Base-by-base conservation (phyloP, 2,113 vertebrate genomes). In the Ceratotherium simum region DNA sequence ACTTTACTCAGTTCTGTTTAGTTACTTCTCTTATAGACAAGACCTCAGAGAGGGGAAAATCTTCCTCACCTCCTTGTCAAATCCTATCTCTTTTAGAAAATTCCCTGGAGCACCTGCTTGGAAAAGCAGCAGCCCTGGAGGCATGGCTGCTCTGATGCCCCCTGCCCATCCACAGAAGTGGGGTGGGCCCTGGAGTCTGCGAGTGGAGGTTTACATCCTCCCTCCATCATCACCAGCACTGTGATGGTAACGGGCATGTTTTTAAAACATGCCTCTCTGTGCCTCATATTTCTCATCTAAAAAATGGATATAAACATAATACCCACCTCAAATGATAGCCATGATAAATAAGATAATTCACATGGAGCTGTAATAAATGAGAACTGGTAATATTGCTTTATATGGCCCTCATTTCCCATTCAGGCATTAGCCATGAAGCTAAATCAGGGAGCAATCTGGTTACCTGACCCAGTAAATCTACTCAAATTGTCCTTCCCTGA, bases 101-200 rank as follows among this genome's bases (percentile, higher is more conserved):
- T 46, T 31, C 69, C n/a, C 42, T 39, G 20, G 11, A 23, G 31
- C 11, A 16, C 6, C 76, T 64, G 6, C 60, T 78, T 54, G 13
- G 69, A 87, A 51, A 83, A 83, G 27, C 82, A 75, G 58, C 13
- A 5, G 42, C 23, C n/a, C 42, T 8, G 27, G 27, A 46, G 27
- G 23, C 1, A 0, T 25, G 58, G 27, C 54, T 79, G 23, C 17
- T 31, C 10, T 1, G 0, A 8, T 8, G 4, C n/a, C 48, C 78
- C 18, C 8, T 31, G 33, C 56, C 48, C 33, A 67, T 18, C 36
- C 27, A 51, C 1, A 36, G n/a, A 67, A 33, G 60, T 72, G 7
- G 27, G 42, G 8, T 0, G 4, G 8, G 8, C 36, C 36, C 39
- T 39, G 17, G n/a, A 29, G 20, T 79, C 51, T 31, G 4, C 1